A percentile compares a stretch with the other conserved stretches of the same genome.
Conservation (phyloP, 2,888 invertebrate species). For the Lordiphosa fenestrarum region DNA sequence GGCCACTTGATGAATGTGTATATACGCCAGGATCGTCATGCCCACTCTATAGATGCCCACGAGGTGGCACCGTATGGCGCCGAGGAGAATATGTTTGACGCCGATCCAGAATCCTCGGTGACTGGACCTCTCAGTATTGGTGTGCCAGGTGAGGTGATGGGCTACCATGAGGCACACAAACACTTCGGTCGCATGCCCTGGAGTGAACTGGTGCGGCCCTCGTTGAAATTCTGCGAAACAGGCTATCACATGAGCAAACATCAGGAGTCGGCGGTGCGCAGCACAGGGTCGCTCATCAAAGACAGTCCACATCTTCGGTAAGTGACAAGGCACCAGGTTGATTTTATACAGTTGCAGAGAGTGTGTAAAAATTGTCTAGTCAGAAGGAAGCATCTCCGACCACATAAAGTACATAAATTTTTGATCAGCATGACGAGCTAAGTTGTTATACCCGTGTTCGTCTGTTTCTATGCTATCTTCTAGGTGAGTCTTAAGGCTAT, state of each 20-base stretch:
- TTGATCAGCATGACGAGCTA: too few species aligned
- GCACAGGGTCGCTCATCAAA: slow-evolving; percentile 63
- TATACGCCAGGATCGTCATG: slow-evolving; percentile 83
- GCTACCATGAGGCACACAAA: slow-evolving; percentile 88
- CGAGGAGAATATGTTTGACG: slow-evolving; percentile 75
- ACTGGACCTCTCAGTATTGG: slow-evolving; percentile 86
- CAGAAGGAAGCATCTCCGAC: too few species aligned
- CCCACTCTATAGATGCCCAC: slow-evolving; percentile 87
- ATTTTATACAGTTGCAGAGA: too few species aligned
- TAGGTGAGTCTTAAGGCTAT: too few species aligned
- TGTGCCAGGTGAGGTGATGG: slow-evolving; percentile 91
- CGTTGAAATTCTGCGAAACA: slow-evolving; percentile 84
- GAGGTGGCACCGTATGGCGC: slow-evolving; percentile 88
- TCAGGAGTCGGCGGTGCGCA: slow-evolving; percentile 81
- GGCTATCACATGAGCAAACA: slow-evolving; percentile 84
- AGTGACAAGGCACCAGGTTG: slow-evolving; percentile 15
- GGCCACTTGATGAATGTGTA: slow-evolving; percentile 91
- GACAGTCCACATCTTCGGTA: slow-evolving; percentile 81
- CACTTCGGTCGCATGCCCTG: slow-evolving; percentile 89
- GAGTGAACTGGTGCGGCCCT: slow-evolving; percentile 85
- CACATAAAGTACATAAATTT: too few species aligned
- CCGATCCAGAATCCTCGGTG: slow-evolving; percentile 49
- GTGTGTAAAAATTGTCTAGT: too few species aligned
- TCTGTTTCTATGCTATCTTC: too few species aligned
- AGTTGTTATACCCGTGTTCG: too few species aligned